These are phyloP conservation scores for Choreutis nemorana DNA, from an alignment of 2,888 invertebrate species.

Conservation along the genomic window DNA sequence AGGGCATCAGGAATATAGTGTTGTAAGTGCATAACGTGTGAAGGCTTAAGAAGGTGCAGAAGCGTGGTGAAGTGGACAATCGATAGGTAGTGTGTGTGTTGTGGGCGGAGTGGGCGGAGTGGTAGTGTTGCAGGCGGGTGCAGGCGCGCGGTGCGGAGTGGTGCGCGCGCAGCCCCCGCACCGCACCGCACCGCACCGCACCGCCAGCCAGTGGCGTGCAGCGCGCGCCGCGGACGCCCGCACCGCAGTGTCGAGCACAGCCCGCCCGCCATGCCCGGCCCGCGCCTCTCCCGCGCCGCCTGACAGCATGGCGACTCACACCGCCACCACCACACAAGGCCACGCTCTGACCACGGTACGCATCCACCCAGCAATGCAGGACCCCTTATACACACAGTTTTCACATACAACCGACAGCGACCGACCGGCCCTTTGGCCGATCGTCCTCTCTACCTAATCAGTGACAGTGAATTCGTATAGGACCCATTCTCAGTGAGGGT, in stretches of 20 bases:
- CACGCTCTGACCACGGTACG: slow-evolving; percentile 67
- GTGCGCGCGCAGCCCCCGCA: slow-evolving; percentile 53
- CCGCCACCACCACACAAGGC: slow-evolving; percentile 65
- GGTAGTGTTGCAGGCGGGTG: slow-evolving; percentile 39
- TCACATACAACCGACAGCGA: slow-evolving; percentile 7
- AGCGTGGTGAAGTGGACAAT: slow-evolving; percentile 24
- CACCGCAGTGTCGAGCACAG: slow-evolving; percentile 64
- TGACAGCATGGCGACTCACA: slow-evolving; percentile 64
- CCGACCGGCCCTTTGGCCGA: slow-evolving; percentile 12
- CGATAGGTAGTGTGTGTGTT: slow-evolving; percentile 29
- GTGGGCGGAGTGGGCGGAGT: slow-evolving; percentile 17
- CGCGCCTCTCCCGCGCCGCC: slow-evolving; percentile 63
- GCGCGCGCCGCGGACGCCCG: slow-evolving; percentile 65
- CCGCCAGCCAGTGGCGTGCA: slow-evolving; percentile 62
- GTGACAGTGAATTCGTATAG: slow-evolving; percentile 47
- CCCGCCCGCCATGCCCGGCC: slow-evolving; percentile 64
- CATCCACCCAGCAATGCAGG: slow-evolving; percentile 20
- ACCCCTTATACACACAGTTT: not conserved
- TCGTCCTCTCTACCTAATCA: slow-evolving; percentile 21
- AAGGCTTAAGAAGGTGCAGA: slow-evolving; percentile 20
- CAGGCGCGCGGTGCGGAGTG: slow-evolving; percentile 23
- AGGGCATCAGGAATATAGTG: too few relatives aligned
- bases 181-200: slow-evolving; percentile 64
- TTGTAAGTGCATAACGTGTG: too few relatives aligned
- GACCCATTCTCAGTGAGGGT: slow-evolving; percentile 30